Conservation (phyloP, 2,113 vertebrate genomes). For the Colistium nudipinnis region DNA sequence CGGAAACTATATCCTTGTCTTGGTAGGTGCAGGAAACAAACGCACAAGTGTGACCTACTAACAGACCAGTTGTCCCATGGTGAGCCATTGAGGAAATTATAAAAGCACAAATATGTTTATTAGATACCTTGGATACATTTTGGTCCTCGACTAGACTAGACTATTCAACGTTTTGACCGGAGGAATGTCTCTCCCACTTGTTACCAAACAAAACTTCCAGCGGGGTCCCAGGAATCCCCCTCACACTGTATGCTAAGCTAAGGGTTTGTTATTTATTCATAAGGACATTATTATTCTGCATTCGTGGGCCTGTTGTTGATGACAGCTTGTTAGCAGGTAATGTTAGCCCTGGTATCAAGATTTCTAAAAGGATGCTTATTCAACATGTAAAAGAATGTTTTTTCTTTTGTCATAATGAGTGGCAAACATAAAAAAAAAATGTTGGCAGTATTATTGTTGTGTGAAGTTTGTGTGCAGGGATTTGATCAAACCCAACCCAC, state of each 20-base stretch:
- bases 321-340: neutral
- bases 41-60: neutral
- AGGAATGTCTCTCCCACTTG: neutral
- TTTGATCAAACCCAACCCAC: too few relatives aligned
- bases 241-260: constrained; percentile 18
- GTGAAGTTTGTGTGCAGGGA: too few relatives aligned
- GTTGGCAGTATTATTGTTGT: too few relatives aligned
- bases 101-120: too few relatives aligned
- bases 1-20: constrained; percentile 21
- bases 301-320: constrained; percentile 28
- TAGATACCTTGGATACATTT: too few relatives aligned
- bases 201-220: constrained; percentile 8
- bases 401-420: too few relatives aligned
- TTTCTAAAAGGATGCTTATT: too few relatives aligned
- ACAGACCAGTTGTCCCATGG: too few relatives aligned
- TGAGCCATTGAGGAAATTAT: too few relatives aligned
- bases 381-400: too few relatives aligned
- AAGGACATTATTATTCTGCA: constrained; percentile 53
- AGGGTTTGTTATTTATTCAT: constrained; percentile 59
- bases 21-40: neutral
- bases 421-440: too few relatives aligned
- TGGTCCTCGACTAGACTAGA: too few relatives aligned
- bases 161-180: constrained; percentile 4
- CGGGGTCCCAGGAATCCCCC: constrained; percentile 1
- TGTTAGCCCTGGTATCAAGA: neutral